Evolutionary conservation across 2,797 vertebrate species (phyloP).

Genomic region (Salarias fasciatus): DNA sequence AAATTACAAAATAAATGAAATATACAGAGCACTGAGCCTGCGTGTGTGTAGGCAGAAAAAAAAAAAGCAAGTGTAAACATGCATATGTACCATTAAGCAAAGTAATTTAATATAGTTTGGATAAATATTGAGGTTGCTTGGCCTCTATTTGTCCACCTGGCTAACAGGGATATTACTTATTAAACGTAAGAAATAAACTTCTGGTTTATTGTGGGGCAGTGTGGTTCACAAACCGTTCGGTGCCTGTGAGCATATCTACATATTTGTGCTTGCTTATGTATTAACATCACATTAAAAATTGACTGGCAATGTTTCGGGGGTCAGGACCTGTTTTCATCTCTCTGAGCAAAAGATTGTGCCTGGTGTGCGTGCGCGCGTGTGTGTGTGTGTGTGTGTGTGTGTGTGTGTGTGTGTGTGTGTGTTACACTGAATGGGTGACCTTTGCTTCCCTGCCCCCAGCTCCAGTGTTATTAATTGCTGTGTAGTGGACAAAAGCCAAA

Average conservation of each 20-base stretch:
- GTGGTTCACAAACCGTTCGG: conserved; percentile 30
- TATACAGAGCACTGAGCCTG: conserved; percentile 80
- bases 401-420: conserved; percentile 74
- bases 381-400: conserved; percentile 33
- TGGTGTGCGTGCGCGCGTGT: not conserved
- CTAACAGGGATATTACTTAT: conserved; percentile 88
- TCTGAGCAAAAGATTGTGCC: conserved; percentile 9
- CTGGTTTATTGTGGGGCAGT: conserved; percentile 71
- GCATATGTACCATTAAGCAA: conserved; percentile 55
- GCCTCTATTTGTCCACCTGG: conserved; percentile 86
- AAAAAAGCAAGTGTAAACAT: conserved; percentile 37
- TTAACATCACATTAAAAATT: conserved; percentile 27
- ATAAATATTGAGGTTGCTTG: conserved; percentile 76
- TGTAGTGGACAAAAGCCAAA: conserved; percentile 99
- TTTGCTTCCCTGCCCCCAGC: conserved; percentile 89
- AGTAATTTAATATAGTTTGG: conserved; percentile 54
- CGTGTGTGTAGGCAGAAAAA: conserved; percentile 24
- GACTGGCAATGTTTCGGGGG: conserved; percentile 21
- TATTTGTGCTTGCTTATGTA: conserved; percentile 23
- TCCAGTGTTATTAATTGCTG: conserved; percentile 97
- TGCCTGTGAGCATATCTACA: conserved; percentile 35
- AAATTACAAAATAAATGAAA: conserved; percentile 97
- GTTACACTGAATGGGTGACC: conserved; percentile 86
- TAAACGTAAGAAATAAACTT: conserved; percentile 88
- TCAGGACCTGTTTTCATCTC: conserved; percentile 22